A percentile compares a stretch with the other conserved stretches of the same genome.
phyloP scores from a whole-genome alignment of 2,888 invertebrate genomes.

The Steinernema hermaphroditum region DNA sequence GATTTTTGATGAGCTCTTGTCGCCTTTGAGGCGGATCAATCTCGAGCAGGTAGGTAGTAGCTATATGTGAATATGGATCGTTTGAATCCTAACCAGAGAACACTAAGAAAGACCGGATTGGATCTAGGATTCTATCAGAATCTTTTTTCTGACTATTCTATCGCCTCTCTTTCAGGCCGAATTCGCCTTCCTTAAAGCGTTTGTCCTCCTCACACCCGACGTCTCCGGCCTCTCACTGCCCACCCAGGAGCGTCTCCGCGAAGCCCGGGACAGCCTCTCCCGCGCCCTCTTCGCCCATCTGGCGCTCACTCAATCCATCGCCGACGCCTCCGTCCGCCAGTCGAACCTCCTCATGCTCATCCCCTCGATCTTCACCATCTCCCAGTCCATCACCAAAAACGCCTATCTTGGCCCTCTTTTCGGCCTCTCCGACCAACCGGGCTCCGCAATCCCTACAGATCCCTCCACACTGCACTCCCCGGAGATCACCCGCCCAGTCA shows the following conservation, averaged over 20 bases:
- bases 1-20: slow-evolving; percentile 59
- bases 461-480: too few species aligned
- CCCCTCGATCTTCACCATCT: slow-evolving; percentile 55
- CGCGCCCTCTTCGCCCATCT: slow-evolving; percentile 58
- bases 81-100: too few species aligned
- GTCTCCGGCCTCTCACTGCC: slow-evolving; percentile 48
- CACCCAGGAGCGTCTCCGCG: slow-evolving; percentile 51
- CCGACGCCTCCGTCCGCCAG: slow-evolving; percentile 59
- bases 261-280: slow-evolving; percentile 57
- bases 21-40: slow-evolving; percentile 56
- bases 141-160: too few species aligned
- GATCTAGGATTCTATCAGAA: too few species aligned
- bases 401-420: slow-evolving; percentile 48
- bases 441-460: not conserved
- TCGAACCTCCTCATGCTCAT: slow-evolving; percentile 60
- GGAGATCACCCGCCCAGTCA: not conserved
- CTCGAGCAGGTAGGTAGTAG: slow-evolving; percentile 48
- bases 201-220: slow-evolving; percentile 59
- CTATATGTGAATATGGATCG: too few species aligned
- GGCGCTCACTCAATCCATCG: slow-evolving; percentile 41
- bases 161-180: slow-evolving; percentile 44
- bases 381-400: slow-evolving; percentile 44
- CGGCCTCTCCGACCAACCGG: slow-evolving; percentile 48
- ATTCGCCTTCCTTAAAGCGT: slow-evolving; percentile 60
- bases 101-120: too few species aligned